Evolutionary conservation across 2,888 invertebrate species (phyloP), one percentile per base, ranked within the genome.

Genomic region (Halictus ligatus): DNA sequence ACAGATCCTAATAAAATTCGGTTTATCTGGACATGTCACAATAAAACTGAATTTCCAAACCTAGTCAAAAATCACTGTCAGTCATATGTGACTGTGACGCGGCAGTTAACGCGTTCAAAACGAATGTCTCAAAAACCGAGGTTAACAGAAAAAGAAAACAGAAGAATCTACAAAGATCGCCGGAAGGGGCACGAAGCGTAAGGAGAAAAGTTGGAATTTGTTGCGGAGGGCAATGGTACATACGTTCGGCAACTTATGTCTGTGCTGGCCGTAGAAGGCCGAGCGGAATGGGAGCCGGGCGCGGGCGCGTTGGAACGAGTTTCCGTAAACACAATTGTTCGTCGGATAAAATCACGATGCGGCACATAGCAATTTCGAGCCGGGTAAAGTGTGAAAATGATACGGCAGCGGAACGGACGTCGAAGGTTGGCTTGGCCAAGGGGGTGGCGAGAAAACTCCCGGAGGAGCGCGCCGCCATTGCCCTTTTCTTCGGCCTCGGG

Each of bases 341-440:
- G 25, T 58, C 43, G 48, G 46, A 73, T 73, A 73, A 46, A 73
- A 48, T 73, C n/a, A 10, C 43, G 43, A 25, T 15, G 43, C 18
- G 8, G 50, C 69, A 40, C 35, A 40, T 69, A 69, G 69, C 75
- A 18, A 75, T 80, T 64, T 75, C 67, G 67, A 54, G 35, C n/a
- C 40, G 43, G 13, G 46, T 76, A 71, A 71, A 71, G 46, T 21
- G 46, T 13, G 75, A 76, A 75, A 71, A 75, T 71, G 71, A 81
- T 81, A 60, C 71, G 71, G 54, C 43, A n/a, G 29, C n/a, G 18
- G 58, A 76, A 71, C 29, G 48, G 35, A 58, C 75, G 60, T 76
- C 64, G 21, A 13, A 29, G 43, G 46, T 46, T 43, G 3, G 13
- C 43, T 7, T 1, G 64, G 29, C 64, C 15, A 72, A 8, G 72